Evolutionary conservation across 35 echinoderm and acorn worm genomes (phyloP).

Genomic region (Strongylocentrotus purpuratus): DNA sequence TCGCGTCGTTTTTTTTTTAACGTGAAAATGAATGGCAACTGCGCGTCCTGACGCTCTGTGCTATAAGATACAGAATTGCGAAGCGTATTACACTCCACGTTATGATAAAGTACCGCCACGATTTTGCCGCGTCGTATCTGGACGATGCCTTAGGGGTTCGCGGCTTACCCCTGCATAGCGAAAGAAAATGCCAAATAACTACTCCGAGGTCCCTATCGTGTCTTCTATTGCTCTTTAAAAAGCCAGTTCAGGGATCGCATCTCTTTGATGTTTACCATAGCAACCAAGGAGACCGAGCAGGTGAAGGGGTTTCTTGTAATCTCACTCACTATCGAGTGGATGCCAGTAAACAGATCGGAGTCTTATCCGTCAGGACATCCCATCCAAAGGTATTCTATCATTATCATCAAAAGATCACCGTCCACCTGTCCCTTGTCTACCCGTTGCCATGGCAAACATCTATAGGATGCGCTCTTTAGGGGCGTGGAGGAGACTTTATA

Average conservation of each 20-base stretch:
- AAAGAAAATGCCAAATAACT: not conserved
- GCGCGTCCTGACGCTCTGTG: no score
- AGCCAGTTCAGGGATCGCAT: not conserved
- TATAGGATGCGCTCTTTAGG: not conserved
- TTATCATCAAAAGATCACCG: not conserved
- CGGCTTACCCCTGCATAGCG: no score
- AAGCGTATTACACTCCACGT: no score
- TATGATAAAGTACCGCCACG: no score
- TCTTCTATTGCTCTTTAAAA: not conserved
- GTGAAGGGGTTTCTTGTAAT: not conserved
- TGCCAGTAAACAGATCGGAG: not conserved
- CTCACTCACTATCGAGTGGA: not conserved
- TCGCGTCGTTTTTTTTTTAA: no score
- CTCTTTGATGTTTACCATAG: not conserved
- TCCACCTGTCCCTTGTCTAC: not conserved
- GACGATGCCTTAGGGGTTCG: no score
- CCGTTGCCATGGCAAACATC: not conserved
- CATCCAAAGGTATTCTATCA: not conserved
- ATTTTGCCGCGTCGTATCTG: no score
- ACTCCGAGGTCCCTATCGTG: not conserved
- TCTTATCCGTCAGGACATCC: not conserved
- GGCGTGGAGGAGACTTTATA: not conserved
- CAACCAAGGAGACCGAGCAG: not conserved
- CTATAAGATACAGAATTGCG: no score
- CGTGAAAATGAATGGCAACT: no score